phyloP scores from a whole-genome alignment of 2,797 vertebrate genomes.

The Channa striata region DNA sequence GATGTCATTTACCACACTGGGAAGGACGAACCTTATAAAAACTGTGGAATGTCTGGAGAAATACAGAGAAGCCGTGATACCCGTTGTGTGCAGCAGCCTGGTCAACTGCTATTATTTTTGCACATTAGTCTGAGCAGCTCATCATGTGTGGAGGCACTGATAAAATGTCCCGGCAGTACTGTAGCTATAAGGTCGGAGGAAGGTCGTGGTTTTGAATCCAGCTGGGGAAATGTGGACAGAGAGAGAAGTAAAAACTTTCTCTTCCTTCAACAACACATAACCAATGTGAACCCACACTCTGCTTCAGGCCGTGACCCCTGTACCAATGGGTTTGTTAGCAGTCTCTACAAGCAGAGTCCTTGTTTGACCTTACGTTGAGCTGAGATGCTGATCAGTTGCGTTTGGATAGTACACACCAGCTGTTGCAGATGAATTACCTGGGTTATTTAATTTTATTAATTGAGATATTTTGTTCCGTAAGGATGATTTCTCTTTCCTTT shows the following conservation, averaged over 20 bases:
- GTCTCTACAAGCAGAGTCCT: slow-evolving; percentile 14
- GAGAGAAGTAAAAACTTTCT: slow-evolving; percentile 36
- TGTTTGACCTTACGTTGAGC: slow-evolving; percentile 6
- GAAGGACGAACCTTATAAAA: slow-evolving; percentile 35
- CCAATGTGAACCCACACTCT: slow-evolving; percentile 34
- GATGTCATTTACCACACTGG: slow-evolving; percentile 35
- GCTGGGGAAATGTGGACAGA: slow-evolving; percentile 36
- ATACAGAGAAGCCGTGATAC: slow-evolving; percentile 34
- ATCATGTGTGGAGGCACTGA: slow-evolving; percentile 48
- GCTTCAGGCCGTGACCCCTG: slow-evolving; percentile 5
- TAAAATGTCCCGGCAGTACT: slow-evolving; percentile 54
- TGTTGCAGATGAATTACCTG: neutral
- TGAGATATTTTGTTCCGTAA: neutral
- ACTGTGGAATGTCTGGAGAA: slow-evolving; percentile 11
- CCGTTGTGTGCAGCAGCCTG: slow-evolving; percentile 10
- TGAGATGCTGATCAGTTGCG: slow-evolving; percentile 4
- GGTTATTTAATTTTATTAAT: neutral
- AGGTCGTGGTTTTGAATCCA: slow-evolving; percentile 51
- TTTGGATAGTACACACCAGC: neutral
- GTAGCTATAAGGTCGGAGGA: slow-evolving; percentile 52
- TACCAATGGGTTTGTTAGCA: slow-evolving; percentile 16
- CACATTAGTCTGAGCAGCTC: slow-evolving; percentile 49
- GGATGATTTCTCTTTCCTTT: neutral
- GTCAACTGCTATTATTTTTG: slow-evolving; percentile 42
- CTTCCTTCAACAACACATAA: slow-evolving; percentile 13